A percentile compares a stretch with the other conserved stretches of the same genome.
These are phyloP conservation scores for Drosophila mauritiana DNA, from an alignment of 1,140 invertebrate genomes.

Conservation along the genomic window DNA sequence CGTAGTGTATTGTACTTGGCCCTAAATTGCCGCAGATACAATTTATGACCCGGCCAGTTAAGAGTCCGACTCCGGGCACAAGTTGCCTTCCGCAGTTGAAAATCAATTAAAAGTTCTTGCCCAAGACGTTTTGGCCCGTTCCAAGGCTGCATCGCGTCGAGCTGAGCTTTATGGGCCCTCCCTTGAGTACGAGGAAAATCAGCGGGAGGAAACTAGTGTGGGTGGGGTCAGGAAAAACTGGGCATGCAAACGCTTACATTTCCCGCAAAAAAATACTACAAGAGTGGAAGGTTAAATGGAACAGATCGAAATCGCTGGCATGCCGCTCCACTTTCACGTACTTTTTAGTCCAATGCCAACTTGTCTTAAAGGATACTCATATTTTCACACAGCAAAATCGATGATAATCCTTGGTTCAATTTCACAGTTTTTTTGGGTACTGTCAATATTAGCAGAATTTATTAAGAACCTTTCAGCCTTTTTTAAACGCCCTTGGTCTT, in stretches of 20 bases:
- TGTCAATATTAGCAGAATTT: constrained; percentile 19
- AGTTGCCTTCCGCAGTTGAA: constrained; percentile 59
- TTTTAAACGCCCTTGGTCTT: neutral
- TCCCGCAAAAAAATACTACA: constrained; percentile 26
- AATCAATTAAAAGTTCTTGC: constrained; percentile 82
- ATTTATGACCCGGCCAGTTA: constrained; percentile 75
- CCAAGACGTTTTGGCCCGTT: constrained; percentile 51
- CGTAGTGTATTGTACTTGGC: constrained; percentile 39
- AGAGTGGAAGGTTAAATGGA: constrained; percentile 25
- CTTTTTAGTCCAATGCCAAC: constrained; percentile 38
- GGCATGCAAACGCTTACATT: constrained; percentile 39
- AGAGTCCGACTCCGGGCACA: constrained; percentile 54
- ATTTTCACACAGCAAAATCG: constrained; percentile 38
- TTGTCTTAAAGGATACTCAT: constrained; percentile 38
- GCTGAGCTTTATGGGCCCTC: constrained; percentile 34
- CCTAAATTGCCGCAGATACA: constrained; percentile 79
- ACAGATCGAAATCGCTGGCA: constrained; percentile 37
- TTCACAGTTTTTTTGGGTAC: constrained; percentile 11
- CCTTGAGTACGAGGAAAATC: constrained; percentile 10
- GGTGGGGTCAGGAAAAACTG: neutral
- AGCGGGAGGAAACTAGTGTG: neutral
- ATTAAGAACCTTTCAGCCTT: constrained; percentile 8
- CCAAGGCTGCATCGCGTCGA: constrained; percentile 34
- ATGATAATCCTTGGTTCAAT: constrained; percentile 36
- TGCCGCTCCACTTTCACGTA: constrained; percentile 39